These are phyloP conservation scores for Oscheius sp. DNA, from an alignment of 2,888 invertebrate species.

Conservation along the genomic window DNA sequence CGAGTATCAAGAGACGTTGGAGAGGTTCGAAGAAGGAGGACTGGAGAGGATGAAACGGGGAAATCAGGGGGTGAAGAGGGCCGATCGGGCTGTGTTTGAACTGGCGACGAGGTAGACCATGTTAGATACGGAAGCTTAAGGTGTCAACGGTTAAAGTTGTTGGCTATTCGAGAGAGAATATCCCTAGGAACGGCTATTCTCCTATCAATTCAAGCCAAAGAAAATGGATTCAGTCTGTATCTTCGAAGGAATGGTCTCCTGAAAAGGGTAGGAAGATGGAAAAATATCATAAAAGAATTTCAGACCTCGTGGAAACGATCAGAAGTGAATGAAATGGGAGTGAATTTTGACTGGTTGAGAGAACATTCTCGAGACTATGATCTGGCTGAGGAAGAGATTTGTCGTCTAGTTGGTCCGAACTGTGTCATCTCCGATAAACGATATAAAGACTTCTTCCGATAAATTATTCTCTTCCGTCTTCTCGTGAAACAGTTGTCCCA, in stretches of 20 bases:
- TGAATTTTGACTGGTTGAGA: constrained; percentile 38
- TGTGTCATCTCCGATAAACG: constrained; percentile 16
- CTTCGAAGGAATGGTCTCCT: constrained; percentile 81
- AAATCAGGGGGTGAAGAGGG: constrained; percentile 79
- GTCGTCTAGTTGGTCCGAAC: background rate
- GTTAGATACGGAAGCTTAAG: constrained; percentile 72
- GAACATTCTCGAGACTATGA: constrained; percentile 7
- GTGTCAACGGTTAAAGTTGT: constrained; percentile 34
- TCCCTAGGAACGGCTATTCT: constrained; percentile 82
- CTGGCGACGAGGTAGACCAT: constrained; percentile 77
- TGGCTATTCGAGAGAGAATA: constrained; percentile 77
- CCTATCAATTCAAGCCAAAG: constrained; percentile 74
- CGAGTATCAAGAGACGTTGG: constrained; percentile 36
- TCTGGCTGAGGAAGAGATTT: background rate
- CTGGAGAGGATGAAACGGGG: constrained; percentile 74
- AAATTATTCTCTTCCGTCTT: constrained; percentile 6
- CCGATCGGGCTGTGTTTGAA: constrained; percentile 79
- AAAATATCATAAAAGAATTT: background rate
- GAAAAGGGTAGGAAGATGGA: constrained; percentile 72
- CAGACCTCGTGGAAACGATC: constrained; percentile 44
- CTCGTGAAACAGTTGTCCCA: constrained; percentile 19
- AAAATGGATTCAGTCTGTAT: constrained; percentile 47
- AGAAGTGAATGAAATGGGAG: constrained; percentile 26
- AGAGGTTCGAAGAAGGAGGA: constrained; percentile 41
- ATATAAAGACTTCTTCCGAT: constrained; percentile 20